These are phyloP conservation scores for Mercenaria mercenaria DNA, from an alignment of 1,140 invertebrate species.

Conservation along the genomic window DNA sequence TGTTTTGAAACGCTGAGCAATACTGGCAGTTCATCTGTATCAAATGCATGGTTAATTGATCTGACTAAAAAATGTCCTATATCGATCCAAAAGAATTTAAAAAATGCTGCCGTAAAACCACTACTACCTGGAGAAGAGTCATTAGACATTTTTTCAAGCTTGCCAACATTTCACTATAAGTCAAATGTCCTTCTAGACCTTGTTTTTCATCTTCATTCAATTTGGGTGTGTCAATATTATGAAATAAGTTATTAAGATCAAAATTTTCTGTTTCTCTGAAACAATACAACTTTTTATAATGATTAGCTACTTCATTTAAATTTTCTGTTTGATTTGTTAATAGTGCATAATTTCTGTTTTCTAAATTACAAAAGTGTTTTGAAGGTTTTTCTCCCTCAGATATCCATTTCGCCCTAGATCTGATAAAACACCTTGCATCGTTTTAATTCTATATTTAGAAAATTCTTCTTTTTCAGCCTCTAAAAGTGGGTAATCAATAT, in stretches of 20 bases:
- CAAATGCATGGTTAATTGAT: constrained; percentile 23
- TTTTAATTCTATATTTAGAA: constrained; percentile 23
- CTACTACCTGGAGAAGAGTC: constrained; percentile 6
- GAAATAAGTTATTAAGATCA: neutral
- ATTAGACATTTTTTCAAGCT: constrained; percentile 16
- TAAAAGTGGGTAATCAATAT: neutral
- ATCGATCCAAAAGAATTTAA: neutral
- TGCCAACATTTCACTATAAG: constrained; percentile 9
- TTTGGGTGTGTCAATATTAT: constrained; percentile 40
- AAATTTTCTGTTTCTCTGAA: neutral
- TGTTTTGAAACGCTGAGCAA: neutral
- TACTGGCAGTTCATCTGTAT: neutral
- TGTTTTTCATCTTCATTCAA: neutral
- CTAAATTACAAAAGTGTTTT: constrained; percentile 64
- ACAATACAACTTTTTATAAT: constrained; percentile 36
- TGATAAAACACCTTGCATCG: constrained; percentile 47
- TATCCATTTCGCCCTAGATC: constrained; percentile 53
- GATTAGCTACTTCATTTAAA: constrained; percentile 20
- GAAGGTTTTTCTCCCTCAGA: constrained; percentile 62
- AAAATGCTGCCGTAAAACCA: constrained; percentile 24
- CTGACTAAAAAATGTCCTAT: neutral
- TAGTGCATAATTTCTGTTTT: constrained; percentile 46
- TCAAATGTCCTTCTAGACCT: neutral
- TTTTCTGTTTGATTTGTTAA: constrained; percentile 36
- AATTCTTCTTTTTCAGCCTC: constrained; percentile 16